Conservation (phyloP, 2,888 invertebrate genomes). For the Cepaea hortensis region DNA sequence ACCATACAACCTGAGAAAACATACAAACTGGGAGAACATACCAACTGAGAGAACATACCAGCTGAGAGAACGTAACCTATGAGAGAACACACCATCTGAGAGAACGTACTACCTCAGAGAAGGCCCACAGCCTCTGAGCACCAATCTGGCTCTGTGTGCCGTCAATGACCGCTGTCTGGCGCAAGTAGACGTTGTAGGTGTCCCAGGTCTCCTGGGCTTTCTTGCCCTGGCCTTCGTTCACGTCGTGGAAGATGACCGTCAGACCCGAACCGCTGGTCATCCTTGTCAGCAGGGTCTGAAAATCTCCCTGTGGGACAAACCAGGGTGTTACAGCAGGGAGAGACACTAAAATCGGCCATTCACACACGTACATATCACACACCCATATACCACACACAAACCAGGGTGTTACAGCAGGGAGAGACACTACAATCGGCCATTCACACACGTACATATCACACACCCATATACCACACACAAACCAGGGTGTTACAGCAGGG, state of each 20-base stretch:
- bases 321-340: too few relatives aligned
- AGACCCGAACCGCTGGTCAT: neutral
- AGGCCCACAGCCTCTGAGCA: neutral
- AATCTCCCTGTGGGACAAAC: neutral
- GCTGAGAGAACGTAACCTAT: neutral
- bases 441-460: too few relatives aligned
- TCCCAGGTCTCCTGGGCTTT: constrained; percentile 8
- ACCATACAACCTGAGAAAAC: neutral
- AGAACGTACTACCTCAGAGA: neutral
- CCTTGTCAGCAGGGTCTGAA: neutral
- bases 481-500: too few relatives aligned
- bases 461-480: too few relatives aligned
- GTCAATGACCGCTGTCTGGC: neutral
- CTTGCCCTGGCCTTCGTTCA: neutral
- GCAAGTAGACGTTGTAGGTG: neutral
- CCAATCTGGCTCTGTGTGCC: neutral
- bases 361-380: too few relatives aligned
- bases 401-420: too few relatives aligned
- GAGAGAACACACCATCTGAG: too few relatives aligned
- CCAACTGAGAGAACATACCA: neutral
- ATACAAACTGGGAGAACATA: neutral
- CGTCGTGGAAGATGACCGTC: neutral
- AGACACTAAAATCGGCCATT: too few relatives aligned
- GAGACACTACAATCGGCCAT: too few relatives aligned
- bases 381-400: too few relatives aligned